Evolutionary conservation across 92 coral and sea anemone species (phyloP).

Genomic region (Parazoanthus atlanticus): DNA sequence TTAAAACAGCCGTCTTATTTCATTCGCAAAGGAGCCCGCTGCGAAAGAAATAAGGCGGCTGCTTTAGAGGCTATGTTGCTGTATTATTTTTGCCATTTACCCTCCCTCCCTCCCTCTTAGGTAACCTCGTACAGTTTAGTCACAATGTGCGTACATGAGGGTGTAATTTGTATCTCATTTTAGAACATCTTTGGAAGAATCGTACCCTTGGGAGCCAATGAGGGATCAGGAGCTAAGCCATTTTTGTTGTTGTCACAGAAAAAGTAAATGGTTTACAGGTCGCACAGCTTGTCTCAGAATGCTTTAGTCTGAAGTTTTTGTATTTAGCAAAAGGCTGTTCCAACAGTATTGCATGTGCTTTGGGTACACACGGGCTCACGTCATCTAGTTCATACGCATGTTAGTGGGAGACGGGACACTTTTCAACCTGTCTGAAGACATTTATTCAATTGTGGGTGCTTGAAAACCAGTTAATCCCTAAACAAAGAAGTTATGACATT

Average conservation of each 20-base stretch:
- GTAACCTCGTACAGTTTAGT: neutral
- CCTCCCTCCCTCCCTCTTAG: neutral
- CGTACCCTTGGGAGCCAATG: neutral
- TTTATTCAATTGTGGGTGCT: conserved; percentile 12
- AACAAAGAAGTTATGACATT: conserved; percentile 29
- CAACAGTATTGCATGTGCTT: neutral
- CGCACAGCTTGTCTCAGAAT: neutral
- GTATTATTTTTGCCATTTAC: neutral
- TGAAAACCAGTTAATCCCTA: conserved; percentile 29
- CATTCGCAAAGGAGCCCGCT: neutral
- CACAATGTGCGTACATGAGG: neutral
- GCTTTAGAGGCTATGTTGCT: neutral
- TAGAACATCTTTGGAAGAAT: neutral
- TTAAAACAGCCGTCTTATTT: no score
- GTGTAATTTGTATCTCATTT: neutral
- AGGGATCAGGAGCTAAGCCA: neutral
- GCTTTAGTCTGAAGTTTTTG: neutral
- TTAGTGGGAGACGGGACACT: neutral
- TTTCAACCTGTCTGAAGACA: neutral
- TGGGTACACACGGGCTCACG: neutral
- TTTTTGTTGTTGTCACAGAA: neutral
- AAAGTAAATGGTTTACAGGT: neutral
- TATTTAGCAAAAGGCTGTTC: neutral
- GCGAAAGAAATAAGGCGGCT: no score
- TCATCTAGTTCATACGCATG: neutral